Evolutionary conservation across 1,140 invertebrate species (phyloP), one percentile per base, ranked within the genome.

Genomic region (Vollenhovia emeryi): DNA sequence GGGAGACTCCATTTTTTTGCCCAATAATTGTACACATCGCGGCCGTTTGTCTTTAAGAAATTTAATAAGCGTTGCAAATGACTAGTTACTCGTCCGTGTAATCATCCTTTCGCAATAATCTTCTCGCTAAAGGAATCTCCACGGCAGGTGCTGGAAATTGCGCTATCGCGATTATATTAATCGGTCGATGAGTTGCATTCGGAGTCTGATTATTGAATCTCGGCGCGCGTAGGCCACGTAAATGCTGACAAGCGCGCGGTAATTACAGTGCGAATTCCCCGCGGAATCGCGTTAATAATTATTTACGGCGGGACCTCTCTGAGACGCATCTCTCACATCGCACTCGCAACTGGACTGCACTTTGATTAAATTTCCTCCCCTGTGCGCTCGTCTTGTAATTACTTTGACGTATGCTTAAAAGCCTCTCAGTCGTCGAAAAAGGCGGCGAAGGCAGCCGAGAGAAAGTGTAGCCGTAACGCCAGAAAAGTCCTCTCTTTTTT

Each of bases 121-220:
- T 24, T 24, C 59, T 36, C 59, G 59, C 24, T 40, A 48, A 48
- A 48, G n/a, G 9, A 30, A 45, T 73, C 13, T 18, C 11, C 15
- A 9, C 9, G 64, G 48, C 50, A 71, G 78, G 40, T 57, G 78
- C n/a, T 55, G 78, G 50, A 82, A 73, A 82, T 82, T 71, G 52
- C 52, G 50, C 78, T 57, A 71, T 82, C 50, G 13, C n/a, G 50
- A 71, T 71, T 71, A 82, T 71, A 82, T 71, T 82, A 71, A 82
- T 80, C 57, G 59, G 50, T 3, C 43, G 43, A 78, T n/a, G 33
- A 55, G 36, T 80, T 50, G 30, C 36, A 24, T 48, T 33, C 33
- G 30, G 11, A 43, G 24, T 71, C 66, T 5, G 30, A 79, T 45
- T 66, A 66, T 79, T 36, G 50, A 71, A 82, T 71, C 27, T 45